A percentile compares a stretch with the other conserved stretches of the same genome.
These are phyloP conservation scores for Dipodomys merriami DNA, from an alignment of 2,113 vertebrate species.

Conservation along the genomic window DNA sequence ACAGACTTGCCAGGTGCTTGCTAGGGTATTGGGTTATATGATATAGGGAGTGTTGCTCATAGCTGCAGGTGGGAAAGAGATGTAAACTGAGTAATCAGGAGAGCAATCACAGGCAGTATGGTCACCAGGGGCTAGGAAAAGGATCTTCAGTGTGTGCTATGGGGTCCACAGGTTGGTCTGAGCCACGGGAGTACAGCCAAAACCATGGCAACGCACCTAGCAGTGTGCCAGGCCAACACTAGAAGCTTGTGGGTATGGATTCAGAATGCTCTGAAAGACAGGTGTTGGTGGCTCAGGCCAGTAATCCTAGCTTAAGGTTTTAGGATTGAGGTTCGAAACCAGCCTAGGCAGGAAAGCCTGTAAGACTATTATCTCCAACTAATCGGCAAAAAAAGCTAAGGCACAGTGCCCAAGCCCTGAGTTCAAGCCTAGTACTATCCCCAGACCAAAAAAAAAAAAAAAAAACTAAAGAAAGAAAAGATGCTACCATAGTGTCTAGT, in stretches of 20 bases:
- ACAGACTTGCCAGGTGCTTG: neutral
- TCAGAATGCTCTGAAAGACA: too few relatives aligned
- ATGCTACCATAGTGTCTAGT: too few relatives aligned
- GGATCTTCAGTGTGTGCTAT: neutral
- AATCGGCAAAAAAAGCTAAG: neutral
- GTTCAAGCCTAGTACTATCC: too few relatives aligned
- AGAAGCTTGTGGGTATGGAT: too few relatives aligned
- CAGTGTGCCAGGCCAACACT: rapidly evolving
- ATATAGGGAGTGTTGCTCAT: rapidly evolving
- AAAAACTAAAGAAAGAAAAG: neutral
- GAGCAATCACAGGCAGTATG: rapidly evolving
- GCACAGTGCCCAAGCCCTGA: neutral
- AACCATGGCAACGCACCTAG: rapidly evolving
- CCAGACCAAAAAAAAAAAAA: neutral
- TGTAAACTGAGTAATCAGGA: neutral
- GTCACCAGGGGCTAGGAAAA: neutral
- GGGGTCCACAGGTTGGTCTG: too few relatives aligned
- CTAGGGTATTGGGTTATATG: rapidly evolving
- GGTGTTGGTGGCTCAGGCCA: too few relatives aligned
- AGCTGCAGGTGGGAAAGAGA: neutral
- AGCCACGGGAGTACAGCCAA: neutral
- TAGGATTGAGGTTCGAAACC: too few relatives aligned
- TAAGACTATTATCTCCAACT: too few relatives aligned
- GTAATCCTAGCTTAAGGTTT: too few relatives aligned
- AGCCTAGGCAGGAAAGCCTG: too few relatives aligned